Percentiles rank a stretch among this genome's conserved stretches.
These are phyloP conservation scores for Danio choprae DNA, from an alignment of 2,797 vertebrate genomes.

Conservation along the genomic window DNA sequence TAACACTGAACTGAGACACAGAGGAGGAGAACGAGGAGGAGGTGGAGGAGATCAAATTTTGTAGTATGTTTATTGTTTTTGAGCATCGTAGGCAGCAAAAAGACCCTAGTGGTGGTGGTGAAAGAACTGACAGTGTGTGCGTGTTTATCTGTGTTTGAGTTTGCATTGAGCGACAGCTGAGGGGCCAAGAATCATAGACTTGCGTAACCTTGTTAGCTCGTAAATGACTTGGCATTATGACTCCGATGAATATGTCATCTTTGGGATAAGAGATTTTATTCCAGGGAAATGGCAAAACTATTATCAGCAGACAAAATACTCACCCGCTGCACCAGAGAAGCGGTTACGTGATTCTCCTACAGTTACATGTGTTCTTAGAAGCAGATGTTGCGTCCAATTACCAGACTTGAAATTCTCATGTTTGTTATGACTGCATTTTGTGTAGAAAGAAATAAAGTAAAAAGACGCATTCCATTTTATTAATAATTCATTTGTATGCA, in stretches of 20 bases:
- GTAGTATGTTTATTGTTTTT: conserved; percentile 45
- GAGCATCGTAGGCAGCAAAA: conserved; percentile 35
- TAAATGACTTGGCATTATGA: conserved; percentile 18
- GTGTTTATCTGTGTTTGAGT: conserved; percentile 8
- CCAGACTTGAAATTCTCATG: conserved; percentile 9
- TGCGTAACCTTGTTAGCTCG: conserved; percentile 24
- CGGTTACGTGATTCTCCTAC: conserved; percentile 6
- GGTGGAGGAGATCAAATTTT: conserved; percentile 5
- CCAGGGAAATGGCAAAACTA: conserved; percentile 8
- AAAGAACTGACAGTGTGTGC: not conserved
- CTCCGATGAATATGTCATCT: conserved; percentile 7
- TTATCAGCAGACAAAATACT: conserved; percentile 12
- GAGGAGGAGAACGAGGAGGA: conserved; percentile 21
- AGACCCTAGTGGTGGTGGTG: not conserved
- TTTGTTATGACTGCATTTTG: not conserved
- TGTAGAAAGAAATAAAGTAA: not conserved
- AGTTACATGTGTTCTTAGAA: conserved; percentile 19
- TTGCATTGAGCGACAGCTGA: not conserved
- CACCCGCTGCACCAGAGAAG: not conserved
- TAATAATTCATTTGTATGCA: not conserved
- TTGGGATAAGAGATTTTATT: conserved; percentile 23
- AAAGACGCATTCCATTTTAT: not conserved
- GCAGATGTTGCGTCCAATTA: conserved; percentile 1
- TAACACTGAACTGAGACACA: conserved; percentile 15
- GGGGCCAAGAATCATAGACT: not conserved